These are phyloP conservation scores for Chaetura pelagica DNA, from an alignment of 2,113 vertebrate genomes.

Conservation along the genomic window DNA sequence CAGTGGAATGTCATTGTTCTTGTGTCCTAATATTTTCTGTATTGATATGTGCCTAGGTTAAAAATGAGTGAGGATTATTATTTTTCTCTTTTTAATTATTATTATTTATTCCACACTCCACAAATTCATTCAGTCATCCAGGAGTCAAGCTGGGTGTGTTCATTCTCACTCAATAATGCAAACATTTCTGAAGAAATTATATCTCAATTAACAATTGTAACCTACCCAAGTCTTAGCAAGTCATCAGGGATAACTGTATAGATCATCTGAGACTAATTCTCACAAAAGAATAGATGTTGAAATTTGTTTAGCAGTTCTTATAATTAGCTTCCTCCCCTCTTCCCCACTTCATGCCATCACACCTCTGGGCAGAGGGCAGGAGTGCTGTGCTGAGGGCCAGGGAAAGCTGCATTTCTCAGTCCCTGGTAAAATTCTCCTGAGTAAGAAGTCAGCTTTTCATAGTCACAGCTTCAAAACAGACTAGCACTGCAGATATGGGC, in stretches of 20 bases:
- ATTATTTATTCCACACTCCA: background rate
- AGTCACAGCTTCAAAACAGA: background rate
- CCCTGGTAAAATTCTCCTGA: background rate
- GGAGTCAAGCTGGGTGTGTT: background rate
- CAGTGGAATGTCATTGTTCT: background rate
- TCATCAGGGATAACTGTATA: background rate
- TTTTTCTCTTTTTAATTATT: slow-evolving; percentile 12
- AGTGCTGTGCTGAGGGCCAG: background rate
- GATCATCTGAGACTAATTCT: slow-evolving; percentile 12
- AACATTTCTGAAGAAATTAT: slow-evolving; percentile 5
- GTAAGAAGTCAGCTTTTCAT: background rate
- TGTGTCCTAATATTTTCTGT: background rate
- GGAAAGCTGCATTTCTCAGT: background rate
- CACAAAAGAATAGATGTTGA: background rate
- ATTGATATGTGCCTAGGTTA: background rate
- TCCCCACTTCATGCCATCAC: fast-evolving
- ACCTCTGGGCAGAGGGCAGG: background rate
- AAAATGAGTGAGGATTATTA: background rate
- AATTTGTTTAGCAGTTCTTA: background rate
- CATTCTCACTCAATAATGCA: background rate
- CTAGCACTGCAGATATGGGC: background rate
- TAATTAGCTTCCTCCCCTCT: background rate
- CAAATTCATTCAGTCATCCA: background rate
- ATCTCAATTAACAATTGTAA: background rate
- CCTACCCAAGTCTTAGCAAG: fast-evolving